phyloP scores from a whole-genome alignment of 2,797 vertebrate genomes.

The Cyprinella venusta region DNA sequence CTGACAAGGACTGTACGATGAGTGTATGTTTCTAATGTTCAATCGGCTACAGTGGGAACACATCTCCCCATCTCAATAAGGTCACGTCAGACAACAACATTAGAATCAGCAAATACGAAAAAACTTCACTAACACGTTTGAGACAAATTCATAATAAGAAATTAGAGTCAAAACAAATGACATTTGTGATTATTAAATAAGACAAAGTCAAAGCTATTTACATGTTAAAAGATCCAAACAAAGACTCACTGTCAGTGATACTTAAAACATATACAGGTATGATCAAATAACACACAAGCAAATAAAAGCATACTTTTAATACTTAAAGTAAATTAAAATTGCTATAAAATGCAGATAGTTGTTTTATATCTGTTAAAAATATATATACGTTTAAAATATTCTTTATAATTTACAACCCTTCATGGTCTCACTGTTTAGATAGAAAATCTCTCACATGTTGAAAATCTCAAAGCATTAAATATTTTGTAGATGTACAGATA shows the following conservation, averaged over 20 bases:
- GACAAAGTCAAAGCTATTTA: constrained; percentile 37
- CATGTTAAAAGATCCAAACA: constrained; percentile 34
- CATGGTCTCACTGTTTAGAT: constrained; percentile 24
- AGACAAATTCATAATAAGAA: constrained; percentile 24
- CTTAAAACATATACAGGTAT: constrained; percentile 23
- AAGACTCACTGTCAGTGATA: neutral
- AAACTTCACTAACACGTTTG: constrained; percentile 28
- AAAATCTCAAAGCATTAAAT: constrained; percentile 31
- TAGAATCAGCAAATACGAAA: constrained; percentile 24
- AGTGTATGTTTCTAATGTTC: constrained; percentile 34
- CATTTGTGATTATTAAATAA: constrained; percentile 39
- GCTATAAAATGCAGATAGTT: constrained; percentile 35
- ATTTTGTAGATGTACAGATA: constrained; percentile 19
- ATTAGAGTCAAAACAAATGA: constrained; percentile 29
- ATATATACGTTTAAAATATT: constrained; percentile 38
- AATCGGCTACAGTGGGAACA: constrained; percentile 18
- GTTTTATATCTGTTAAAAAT: constrained; percentile 40
- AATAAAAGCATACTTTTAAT: constrained; percentile 30
- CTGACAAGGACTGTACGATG: constrained; percentile 12
- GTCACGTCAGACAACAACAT: constrained; percentile 31
- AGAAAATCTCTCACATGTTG: constrained; percentile 30
- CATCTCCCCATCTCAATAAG: constrained; percentile 4
- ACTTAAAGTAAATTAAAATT: constrained; percentile 21
- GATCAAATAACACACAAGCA: constrained; percentile 21
- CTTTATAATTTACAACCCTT: constrained; percentile 48